Evolutionary conservation across 2,113 vertebrate species (phyloP).

Genomic region (Elephantulus edwardii): DNA sequence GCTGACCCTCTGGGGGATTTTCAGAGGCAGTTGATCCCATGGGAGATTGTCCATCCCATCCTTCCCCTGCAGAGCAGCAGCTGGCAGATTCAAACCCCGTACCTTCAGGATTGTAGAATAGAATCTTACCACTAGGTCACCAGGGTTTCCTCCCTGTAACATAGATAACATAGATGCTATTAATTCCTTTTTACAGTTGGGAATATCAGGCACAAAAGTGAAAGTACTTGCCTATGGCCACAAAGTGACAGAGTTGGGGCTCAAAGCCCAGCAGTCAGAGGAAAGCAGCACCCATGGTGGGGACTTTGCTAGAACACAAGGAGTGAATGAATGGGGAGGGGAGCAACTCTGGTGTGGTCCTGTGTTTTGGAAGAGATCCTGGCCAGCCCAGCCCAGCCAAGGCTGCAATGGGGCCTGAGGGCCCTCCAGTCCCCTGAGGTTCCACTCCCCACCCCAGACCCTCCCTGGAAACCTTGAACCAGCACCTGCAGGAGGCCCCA

Average conservation of each 20-base stretch:
- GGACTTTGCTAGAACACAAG: neutral
- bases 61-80: no score
- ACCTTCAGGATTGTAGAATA: no score
- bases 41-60: no score
- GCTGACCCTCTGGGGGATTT: no score
- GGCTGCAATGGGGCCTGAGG: neutral
- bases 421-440: neutral
- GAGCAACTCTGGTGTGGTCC: neutral
- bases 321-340: neutral
- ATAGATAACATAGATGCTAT: rapidly evolving
- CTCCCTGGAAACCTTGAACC: constrained; percentile 70
- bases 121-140: no score
- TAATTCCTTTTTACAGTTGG: neutral
- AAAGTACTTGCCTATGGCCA: neutral
- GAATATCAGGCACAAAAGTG: neutral
- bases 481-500: constrained; percentile 56
- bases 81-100: no score
- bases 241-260: neutral
- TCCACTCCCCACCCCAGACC: rapidly evolving
- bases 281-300: neutral
- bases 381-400: neutral
- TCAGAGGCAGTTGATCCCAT: no score
- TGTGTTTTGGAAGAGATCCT: neutral
- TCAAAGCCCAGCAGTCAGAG: neutral
- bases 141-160: neutral